Evolutionary conservation across 2,797 vertebrate genomes (phyloP), one percentile per base, ranked within the genome.

Genomic region (Australoheros facetus): DNA sequence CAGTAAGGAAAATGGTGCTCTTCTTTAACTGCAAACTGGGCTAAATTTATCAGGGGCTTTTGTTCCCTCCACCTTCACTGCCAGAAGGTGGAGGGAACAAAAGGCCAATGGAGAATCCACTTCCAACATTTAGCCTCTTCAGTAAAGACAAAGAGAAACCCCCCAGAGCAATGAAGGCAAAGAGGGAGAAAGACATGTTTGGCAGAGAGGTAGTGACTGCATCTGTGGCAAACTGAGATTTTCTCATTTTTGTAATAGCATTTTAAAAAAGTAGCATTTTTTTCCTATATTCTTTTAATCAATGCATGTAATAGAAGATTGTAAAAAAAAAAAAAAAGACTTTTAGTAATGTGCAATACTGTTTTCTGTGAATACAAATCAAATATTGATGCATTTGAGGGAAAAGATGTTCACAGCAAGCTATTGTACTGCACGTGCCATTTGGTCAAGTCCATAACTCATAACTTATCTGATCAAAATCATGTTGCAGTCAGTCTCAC

Each of bases 11-110:
- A 75, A 53, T 28, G n/a, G 11, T 30, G 26, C 64, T 69, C 64
- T 51, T 69, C 64, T 69, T 69, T 51, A 51, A 69, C 64, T 51
- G 57, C 75, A 75, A 85, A 81, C 75, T 1, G 80, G 81, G 58
- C 71, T 78, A 70, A 77, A 89, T 69, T 51, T 69, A 51, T 69
- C 64, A 51, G 2, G 39, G 13, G 0, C 0, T 56, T 73, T 69
- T 79, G 81, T 71, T 12, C 34, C 53, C 34, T 34, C 34, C 34
- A 34, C 34, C 34, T 34, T 34, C 21, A 7, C 42, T 1, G 26
- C 34, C 64, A 45, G 56, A 7, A 75, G 78, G 71, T 66, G 37
- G 32, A 71, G 7, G 9, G 66, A 75, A 57, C 58, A 71, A 71
- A 69, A 76, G 54, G 60, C 71, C 75, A 64, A 10, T 12, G 34